Percentiles rank a stretch among this genome's conserved stretches.
phyloP scores from a whole-genome alignment of 2,113 vertebrate genomes.

The Ailuropoda melanoleuca region DNA sequence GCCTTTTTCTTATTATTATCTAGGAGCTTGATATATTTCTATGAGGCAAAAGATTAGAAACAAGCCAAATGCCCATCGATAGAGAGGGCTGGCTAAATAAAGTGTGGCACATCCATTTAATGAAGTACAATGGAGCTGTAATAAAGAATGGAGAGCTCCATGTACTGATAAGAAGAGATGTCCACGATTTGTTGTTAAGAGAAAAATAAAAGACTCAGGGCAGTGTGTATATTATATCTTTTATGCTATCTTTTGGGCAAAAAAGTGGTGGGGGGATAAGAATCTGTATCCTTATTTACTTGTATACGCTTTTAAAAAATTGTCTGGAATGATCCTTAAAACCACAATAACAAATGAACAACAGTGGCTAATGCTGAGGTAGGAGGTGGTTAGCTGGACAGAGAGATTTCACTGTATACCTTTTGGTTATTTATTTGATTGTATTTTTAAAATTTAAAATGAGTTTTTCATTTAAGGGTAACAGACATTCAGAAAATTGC shows the following conservation, averaged over 20 bases:
- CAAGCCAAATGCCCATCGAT: conserved; percentile 45
- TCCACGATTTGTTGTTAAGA: conserved; percentile 16
- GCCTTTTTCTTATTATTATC: conserved; percentile 42
- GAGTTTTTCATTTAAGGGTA: not conserved
- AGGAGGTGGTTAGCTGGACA: not conserved
- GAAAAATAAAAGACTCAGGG: conserved; percentile 40
- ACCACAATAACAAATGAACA: not conserved
- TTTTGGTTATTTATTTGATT: conserved; percentile 26
- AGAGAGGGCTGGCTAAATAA: conserved; percentile 44
- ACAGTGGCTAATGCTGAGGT: not conserved
- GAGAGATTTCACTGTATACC: not conserved
- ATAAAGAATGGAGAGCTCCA: not conserved
- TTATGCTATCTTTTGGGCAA: conserved; percentile 34
- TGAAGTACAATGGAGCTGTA: conserved; percentile 37
- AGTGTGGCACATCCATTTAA: conserved; percentile 42
- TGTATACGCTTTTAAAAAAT: not conserved
- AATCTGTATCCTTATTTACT: conserved; percentile 13
- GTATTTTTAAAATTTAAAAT: not conserved
- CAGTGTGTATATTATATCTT: not conserved
- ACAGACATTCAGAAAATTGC: not conserved
- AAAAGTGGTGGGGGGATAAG: not conserved
- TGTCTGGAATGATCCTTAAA: not conserved
- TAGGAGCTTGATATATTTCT: conserved; percentile 40
- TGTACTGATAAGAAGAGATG: conserved; percentile 41
- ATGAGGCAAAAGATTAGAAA: conserved; percentile 61